phyloP scores from a whole-genome alignment of 2,888 invertebrate genomes.

The Cantharis lateralis region DNA sequence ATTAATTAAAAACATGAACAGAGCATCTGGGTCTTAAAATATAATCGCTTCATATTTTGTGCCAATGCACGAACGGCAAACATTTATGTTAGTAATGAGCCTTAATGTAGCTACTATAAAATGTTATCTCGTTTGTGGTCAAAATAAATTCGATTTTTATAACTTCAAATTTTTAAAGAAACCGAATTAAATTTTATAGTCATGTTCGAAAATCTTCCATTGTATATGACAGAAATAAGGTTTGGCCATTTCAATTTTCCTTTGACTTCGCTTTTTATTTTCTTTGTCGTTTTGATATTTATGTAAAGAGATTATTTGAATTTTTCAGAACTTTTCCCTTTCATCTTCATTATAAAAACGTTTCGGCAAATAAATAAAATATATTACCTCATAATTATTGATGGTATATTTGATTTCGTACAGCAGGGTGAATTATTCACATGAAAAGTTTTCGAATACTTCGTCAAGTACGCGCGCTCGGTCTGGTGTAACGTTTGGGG shows the following conservation, averaged over 20 bases:
- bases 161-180: not conserved
- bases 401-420: too few species aligned
- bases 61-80: not conserved
- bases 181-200: not conserved
- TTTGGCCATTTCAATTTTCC: not conserved
- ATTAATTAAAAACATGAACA: not conserved
- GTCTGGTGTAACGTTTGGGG: not conserved
- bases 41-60: not conserved
- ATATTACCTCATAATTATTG: not conserved
- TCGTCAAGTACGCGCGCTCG: not conserved
- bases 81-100: slow-evolving; percentile 2
- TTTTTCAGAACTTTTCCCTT: not conserved
- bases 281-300: not conserved
- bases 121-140: not conserved
- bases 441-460: too few species aligned
- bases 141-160: not conserved
- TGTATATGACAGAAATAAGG: not conserved
- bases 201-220: not conserved
- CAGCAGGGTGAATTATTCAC: too few species aligned
- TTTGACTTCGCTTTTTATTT: not conserved
- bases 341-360: not conserved
- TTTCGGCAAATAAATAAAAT: not conserved
- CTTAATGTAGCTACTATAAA: not conserved
- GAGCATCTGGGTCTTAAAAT: not conserved
- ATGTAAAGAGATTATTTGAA: not conserved